These are phyloP conservation scores for Knipowitschia caucasica DNA, from an alignment of 2,797 vertebrate species.

Conservation along the genomic window DNA sequence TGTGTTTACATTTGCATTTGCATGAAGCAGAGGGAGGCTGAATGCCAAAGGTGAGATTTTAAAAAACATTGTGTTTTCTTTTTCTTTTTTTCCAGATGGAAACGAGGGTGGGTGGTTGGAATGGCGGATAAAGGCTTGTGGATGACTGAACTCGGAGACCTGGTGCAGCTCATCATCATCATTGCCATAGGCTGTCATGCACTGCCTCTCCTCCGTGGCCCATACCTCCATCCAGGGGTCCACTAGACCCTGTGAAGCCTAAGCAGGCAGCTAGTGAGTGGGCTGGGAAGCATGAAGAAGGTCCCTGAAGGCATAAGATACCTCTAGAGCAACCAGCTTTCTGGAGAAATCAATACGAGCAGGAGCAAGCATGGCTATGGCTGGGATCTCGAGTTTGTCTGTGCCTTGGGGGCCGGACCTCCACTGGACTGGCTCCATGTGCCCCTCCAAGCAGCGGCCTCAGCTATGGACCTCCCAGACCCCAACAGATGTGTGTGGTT, in stretches of 20 bases:
- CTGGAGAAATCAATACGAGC: conserved; percentile 76
- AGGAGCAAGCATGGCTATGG: conserved; percentile 57
- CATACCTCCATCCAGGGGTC: conserved; percentile 67
- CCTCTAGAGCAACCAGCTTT: conserved; percentile 69
- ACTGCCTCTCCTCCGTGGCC: conserved; percentile 66
- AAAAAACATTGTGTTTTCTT: conserved; percentile 60
- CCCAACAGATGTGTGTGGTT: conserved; percentile 70
- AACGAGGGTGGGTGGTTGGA: conserved; percentile 69
- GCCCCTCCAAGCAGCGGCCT: conserved; percentile 61
- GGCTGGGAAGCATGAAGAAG: conserved; percentile 68
- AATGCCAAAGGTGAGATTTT: conserved; percentile 74
- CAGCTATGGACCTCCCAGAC: conserved; percentile 52
- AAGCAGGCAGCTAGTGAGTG: conserved; percentile 69
- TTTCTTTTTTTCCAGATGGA: conserved; percentile 62
- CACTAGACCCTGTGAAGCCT: conserved; percentile 61
- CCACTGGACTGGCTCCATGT: conserved; percentile 64
- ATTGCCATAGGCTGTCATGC: conserved; percentile 70
- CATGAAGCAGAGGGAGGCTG: conserved; percentile 69
- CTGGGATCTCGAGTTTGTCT: conserved; percentile 68
- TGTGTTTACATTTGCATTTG: conserved; percentile 75
- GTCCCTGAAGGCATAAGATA: conserved; percentile 69
- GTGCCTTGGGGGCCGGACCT: conserved; percentile 69
- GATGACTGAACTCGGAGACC: conserved; percentile 72
- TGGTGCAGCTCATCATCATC: conserved; percentile 67
- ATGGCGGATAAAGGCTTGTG: conserved; percentile 69